These are phyloP conservation scores for Nibea albiflora DNA, from an alignment of 2,113 vertebrate species.

Conservation along the genomic window DNA sequence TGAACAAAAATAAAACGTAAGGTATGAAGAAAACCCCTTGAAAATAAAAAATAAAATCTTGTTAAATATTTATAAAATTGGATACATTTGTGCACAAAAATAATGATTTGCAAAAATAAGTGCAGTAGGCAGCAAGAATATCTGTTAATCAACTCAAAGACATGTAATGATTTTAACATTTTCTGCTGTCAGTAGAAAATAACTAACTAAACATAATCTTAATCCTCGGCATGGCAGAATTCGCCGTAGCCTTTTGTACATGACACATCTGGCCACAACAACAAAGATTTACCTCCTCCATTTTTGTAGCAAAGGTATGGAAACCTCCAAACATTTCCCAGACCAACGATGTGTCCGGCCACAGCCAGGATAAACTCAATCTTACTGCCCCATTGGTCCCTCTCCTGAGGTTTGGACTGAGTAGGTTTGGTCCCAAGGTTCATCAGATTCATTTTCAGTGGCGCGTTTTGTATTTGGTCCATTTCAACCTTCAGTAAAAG, in stretches of 20 bases:
- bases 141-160: neutral
- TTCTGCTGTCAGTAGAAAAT: neutral
- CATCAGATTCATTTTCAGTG: conserved; percentile 38
- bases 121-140: neutral
- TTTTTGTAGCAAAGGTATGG: conserved; percentile 87
- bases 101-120: neutral
- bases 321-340: conserved; percentile 86
- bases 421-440: conserved; percentile 11
- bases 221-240: neutral
- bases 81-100: neutral
- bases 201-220: neutral
- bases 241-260: neutral
- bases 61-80: neutral
- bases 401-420: conserved; percentile 60
- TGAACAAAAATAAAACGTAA: conserved; percentile 83
- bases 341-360: conserved; percentile 81
- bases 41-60: conserved; percentile 28
- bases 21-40: conserved; percentile 85
- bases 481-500: conserved; percentile 39
- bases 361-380: conserved; percentile 81
- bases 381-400: conserved; percentile 82
- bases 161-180: neutral
- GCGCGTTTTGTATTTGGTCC: conserved; percentile 41
- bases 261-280: neutral
- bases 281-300: conserved; percentile 78